Evolutionary conservation across 2,888 invertebrate genomes (phyloP).

Genomic region (Pseudococcus jackbeardsleyi): DNA sequence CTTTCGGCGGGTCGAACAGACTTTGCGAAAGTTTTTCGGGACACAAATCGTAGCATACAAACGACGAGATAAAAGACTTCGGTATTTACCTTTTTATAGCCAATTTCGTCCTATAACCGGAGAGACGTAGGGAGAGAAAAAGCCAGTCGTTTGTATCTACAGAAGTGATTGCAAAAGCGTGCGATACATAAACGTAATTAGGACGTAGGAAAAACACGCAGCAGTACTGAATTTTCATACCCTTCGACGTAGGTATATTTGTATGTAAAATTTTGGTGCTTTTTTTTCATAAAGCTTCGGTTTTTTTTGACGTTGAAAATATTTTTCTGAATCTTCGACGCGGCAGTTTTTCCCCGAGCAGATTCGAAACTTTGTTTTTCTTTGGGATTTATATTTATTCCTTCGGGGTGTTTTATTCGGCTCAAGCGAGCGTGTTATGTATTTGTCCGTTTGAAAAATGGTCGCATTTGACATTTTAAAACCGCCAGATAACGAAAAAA

Average conservation of each 20-base stretch:
- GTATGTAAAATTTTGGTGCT: not conserved
- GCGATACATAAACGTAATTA: constrained; percentile 29
- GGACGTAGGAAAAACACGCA: not conserved
- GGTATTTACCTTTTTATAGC: not conserved
- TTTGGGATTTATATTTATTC: constrained; percentile 9
- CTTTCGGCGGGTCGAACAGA: not conserved
- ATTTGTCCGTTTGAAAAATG: constrained; percentile 23
- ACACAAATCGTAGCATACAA: not conserved
- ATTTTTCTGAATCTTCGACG: not conserved
- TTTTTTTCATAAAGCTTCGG: not conserved
- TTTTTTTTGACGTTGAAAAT: not conserved
- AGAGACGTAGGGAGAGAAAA: not conserved
- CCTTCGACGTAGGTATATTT: not conserved
- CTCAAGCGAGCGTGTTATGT: not conserved
- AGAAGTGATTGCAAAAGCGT: constrained; percentile 29
- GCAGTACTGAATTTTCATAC: not conserved
- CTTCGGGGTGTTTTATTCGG: constrained; percentile 33
- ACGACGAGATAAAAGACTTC: not conserved
- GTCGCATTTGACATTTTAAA: constrained; percentile 37
- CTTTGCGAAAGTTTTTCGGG: not conserved
- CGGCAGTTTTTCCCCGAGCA: not conserved
- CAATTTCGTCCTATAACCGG: not conserved
- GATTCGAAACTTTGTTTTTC: constrained; percentile 8
- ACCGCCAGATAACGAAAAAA: not conserved
- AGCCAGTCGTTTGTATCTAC: not conserved